Percentiles rank a stretch among this genome's conserved stretches.
Evolutionary conservation across 2,113 vertebrate species (phyloP).

Genomic region (Paramisgurnus dabryanus): DNA sequence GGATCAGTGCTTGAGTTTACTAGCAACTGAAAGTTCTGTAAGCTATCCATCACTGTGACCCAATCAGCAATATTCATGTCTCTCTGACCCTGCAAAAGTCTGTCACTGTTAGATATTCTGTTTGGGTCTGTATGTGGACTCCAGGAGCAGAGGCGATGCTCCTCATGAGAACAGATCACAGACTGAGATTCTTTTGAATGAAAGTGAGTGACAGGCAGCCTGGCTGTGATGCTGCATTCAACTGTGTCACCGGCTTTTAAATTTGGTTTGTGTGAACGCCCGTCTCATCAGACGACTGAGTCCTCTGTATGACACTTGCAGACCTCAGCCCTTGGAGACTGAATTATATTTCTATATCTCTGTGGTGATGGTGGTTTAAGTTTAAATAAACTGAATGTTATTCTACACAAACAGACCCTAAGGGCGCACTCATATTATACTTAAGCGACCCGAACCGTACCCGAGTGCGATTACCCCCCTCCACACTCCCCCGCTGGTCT

Average conservation of each 20-base stretch:
- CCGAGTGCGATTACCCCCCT: no score
- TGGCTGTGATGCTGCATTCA: slow-evolving; percentile 59
- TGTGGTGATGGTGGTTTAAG: slow-evolving; percentile 8
- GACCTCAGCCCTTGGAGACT: slow-evolving; percentile 54
- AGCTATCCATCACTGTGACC: not conserved
- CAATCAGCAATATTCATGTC: not conserved
- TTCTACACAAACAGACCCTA: no score
- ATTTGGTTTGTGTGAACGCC: slow-evolving; percentile 66
- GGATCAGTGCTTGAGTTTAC: slow-evolving; percentile 2
- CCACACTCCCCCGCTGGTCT: no score
- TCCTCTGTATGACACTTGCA: slow-evolving; percentile 38
- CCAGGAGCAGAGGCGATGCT: slow-evolving; percentile 34
- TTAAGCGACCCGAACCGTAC: no score
- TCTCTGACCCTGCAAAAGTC: not conserved
- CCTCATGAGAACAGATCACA: slow-evolving; percentile 47
- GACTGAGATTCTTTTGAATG: slow-evolving; percentile 54
- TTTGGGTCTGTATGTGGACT: not conserved
- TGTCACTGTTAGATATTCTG: slow-evolving; percentile 21
- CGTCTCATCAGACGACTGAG: slow-evolving; percentile 66
- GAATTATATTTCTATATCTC: slow-evolving; percentile 24
- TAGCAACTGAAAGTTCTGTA: slow-evolving; percentile 20
- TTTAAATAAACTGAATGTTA: not conserved
- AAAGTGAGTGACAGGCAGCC: slow-evolving; percentile 63
- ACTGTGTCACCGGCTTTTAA: slow-evolving; percentile 65
- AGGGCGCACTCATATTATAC: no score